Percentiles rank a stretch among this genome's conserved stretches.
phyloP scores from a whole-genome alignment of 2,888 invertebrate genomes.

The Xestoiulus laeticollis region DNA sequence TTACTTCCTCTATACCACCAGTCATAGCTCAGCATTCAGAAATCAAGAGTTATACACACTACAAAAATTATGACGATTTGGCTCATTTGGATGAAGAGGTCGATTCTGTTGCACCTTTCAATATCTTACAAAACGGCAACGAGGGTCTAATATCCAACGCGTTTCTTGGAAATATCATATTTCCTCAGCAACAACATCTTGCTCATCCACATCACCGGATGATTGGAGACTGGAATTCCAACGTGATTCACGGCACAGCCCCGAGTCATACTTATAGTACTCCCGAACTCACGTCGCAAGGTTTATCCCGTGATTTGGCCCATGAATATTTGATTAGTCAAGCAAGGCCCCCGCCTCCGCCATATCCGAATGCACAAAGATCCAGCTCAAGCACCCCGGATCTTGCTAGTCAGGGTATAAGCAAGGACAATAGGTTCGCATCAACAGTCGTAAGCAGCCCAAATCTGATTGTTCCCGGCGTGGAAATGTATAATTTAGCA shows the following conservation, averaged over 20 bases:
- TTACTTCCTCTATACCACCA: conserved; percentile 36
- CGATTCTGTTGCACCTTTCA: conserved; percentile 50
- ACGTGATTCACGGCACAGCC: conserved; percentile 50
- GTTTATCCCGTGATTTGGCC: conserved; percentile 58
- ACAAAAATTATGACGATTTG: conserved; percentile 60
- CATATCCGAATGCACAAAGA: conserved; percentile 77
- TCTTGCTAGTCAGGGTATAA: conserved; percentile 68
- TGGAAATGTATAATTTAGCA: neutral
- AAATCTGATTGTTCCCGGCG: neutral
- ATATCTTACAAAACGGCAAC: neutral
- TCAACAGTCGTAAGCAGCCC: neutral
- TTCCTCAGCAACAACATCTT: conserved; percentile 3
- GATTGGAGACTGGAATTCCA: conserved; percentile 29
- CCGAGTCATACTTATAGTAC: conserved; percentile 61
- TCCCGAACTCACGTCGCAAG: conserved; percentile 63
- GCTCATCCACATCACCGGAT: conserved; percentile 36
- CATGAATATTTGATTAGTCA: conserved; percentile 68
- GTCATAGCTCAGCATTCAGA: conserved; percentile 52
- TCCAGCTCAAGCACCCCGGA: conserved; percentile 84
- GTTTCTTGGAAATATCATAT: neutral
- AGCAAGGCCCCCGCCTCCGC: conserved; percentile 85
- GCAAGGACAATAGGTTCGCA: neutral
- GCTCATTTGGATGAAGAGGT: conserved; percentile 57
- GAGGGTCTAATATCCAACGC: neutral
- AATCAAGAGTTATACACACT: conserved; percentile 58